Conservation (phyloP, 2,888 invertebrate species). For the Aphodius granarius region DNA sequence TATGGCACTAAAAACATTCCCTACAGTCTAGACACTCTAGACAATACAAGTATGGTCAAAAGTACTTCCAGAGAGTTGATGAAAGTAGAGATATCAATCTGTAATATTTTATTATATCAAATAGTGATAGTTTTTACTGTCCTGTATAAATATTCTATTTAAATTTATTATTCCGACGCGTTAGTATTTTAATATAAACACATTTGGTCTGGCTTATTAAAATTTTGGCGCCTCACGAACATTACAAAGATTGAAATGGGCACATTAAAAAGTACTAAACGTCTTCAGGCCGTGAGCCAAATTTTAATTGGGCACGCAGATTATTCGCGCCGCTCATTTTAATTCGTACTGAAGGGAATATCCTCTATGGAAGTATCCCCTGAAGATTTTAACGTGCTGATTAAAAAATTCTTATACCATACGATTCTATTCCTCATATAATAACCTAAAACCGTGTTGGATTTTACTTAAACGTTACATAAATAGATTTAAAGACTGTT, state of each 20-base stretch:
- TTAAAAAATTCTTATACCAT: not conserved
- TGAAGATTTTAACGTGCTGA: not conserved
- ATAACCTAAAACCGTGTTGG: too few species aligned
- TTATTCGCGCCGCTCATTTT: not conserved
- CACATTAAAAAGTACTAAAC: conserved; percentile 11
- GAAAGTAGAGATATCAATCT: too few species aligned
- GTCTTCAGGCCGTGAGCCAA: conserved; percentile 3
- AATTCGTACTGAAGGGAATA: not conserved
- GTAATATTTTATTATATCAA: too few species aligned
- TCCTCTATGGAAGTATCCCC: not conserved
- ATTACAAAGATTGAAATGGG: conserved; percentile 1
- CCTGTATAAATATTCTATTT: not conserved
- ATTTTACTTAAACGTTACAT: too few species aligned
- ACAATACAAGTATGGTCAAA: too few species aligned
- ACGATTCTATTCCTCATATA: not conserved
- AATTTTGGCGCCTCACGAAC: not conserved
- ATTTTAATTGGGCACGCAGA: not conserved
- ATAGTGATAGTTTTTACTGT: too few species aligned
- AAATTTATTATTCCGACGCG: not conserved
- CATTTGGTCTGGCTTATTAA: not conserved
- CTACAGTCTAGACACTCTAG: too few species aligned
- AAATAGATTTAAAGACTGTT: too few species aligned
- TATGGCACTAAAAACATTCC: too few species aligned
- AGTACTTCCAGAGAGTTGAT: too few species aligned
- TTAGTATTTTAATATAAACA: not conserved